Evolutionary conservation across 2,113 vertebrate genomes (phyloP).

Genomic region (Plecotus auritus): DNA sequence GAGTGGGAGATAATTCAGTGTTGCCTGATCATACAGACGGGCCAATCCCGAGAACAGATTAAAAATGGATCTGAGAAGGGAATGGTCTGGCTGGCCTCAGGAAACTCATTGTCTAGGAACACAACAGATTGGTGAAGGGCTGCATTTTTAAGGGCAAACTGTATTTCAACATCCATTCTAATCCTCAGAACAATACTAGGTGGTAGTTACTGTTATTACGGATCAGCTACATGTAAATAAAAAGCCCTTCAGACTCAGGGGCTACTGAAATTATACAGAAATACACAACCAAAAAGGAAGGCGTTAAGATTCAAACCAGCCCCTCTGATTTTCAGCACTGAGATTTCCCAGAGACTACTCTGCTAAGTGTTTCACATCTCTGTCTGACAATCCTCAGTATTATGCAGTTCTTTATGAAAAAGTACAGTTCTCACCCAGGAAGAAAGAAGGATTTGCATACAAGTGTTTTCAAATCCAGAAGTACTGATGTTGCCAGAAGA

Average conservation of each 20-base stretch:
- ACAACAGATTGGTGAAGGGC: not conserved
- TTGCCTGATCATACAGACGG: not conserved
- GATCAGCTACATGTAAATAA: not conserved
- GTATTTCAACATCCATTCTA: not conserved
- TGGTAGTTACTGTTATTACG: not conserved
- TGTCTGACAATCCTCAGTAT: not conserved
- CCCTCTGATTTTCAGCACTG: not conserved
- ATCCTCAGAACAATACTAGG: not conserved
- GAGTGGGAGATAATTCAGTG: not conserved
- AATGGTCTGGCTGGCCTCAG: not conserved
- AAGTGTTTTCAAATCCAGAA: not conserved
- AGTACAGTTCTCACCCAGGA: not conserved
- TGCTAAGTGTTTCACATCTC: not conserved
- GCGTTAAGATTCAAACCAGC: not conserved
- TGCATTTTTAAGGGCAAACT: not conserved
- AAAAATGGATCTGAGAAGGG: not conserved
- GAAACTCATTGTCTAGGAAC: not conserved
- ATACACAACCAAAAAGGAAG: not conserved
- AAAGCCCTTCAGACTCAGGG: not conserved
- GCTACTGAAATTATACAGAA: not conserved
- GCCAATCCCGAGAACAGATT: not conserved
- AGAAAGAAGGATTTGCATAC: not conserved
- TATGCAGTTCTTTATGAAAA: not conserved
- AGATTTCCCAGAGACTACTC: not conserved
- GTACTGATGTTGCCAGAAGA: not conserved